phyloP scores from a whole-genome alignment of 2,113 vertebrate genomes.

The Corydoras maculifer region DNA sequence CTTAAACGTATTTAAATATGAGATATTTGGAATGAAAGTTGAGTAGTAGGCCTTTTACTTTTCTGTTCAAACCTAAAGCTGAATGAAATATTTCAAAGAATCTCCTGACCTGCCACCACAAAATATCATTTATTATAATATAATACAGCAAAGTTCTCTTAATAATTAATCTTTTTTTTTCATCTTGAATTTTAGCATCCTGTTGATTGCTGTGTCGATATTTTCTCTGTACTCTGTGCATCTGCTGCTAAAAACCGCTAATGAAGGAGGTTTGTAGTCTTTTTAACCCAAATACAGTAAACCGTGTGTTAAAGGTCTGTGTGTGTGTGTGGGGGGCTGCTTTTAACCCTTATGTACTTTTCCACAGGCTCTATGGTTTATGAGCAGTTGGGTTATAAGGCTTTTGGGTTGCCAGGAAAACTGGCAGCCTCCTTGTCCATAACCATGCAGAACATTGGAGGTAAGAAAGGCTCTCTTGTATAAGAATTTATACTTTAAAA shows the following conservation, averaged over 20 bases:
- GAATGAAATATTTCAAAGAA: not conserved
- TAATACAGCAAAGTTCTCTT: not conserved
- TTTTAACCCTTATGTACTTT: conserved; percentile 4
- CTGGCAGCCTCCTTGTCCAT: conserved; percentile 88
- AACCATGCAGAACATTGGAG: conserved; percentile 97
- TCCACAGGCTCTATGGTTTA: conserved; percentile 81
- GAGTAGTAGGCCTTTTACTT: no score
- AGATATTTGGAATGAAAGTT: no score
- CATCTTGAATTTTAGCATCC: conserved; percentile 68
- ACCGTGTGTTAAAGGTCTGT: not conserved
- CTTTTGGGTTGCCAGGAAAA: conserved; percentile 89
- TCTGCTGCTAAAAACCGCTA: conserved; percentile 92
- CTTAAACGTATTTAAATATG: no score
- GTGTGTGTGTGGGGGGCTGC: not conserved
- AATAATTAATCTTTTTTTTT: conserved; percentile 12
- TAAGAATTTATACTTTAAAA: not conserved
- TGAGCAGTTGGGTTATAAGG: conserved; percentile 90
- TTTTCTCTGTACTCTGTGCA: conserved; percentile 96
- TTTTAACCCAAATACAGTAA: conserved; percentile 3
- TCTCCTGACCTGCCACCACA: not conserved
- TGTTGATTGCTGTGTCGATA: conserved; percentile 79
- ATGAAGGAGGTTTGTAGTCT: conserved; percentile 85
- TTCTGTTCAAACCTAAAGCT: no score
- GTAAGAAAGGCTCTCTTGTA: conserved; percentile 53
- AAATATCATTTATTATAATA: not conserved